Evolutionary conservation across 1,140 invertebrate genomes (phyloP).

Genomic region (Lordiphosa clarofinis): DNA sequence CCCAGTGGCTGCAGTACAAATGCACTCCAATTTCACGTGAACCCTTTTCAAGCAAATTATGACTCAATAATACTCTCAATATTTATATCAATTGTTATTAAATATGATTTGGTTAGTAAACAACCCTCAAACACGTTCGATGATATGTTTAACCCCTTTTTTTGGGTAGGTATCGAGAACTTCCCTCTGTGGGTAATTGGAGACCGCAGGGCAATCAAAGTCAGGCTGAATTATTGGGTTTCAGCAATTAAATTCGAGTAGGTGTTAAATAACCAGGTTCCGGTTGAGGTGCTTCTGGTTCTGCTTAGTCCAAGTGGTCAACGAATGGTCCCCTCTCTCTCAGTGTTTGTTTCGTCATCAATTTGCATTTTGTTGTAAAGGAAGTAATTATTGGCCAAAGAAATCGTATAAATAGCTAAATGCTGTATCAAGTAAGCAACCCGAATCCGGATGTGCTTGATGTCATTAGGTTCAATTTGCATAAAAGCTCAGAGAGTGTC

Average conservation of each 20-base stretch:
- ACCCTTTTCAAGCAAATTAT: slow-evolving; percentile 38
- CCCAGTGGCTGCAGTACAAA: too few relatives aligned
- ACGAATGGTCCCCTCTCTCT: neutral
- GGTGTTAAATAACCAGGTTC: slow-evolving; percentile 53
- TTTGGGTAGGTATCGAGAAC: neutral
- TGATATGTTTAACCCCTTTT: slow-evolving; percentile 33
- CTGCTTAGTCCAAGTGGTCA: slow-evolving; percentile 22
- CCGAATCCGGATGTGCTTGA: slow-evolving; percentile 40
- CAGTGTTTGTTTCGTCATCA: slow-evolving; percentile 1
- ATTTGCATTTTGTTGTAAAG: slow-evolving; percentile 35
- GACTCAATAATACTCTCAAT: slow-evolving; percentile 72
- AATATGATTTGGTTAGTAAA: slow-evolving; percentile 47
- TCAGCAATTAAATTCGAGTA: slow-evolving; percentile 40
- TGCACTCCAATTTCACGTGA: slow-evolving; percentile 13
- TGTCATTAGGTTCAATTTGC: slow-evolving; percentile 38
- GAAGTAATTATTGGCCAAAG: slow-evolving; percentile 49
- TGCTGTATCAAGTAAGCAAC: slow-evolving; percentile 1
- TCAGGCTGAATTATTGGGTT: slow-evolving; percentile 56
- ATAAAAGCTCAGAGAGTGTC: slow-evolving; percentile 11
- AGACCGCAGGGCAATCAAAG: slow-evolving; percentile 64
- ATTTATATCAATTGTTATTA: slow-evolving; percentile 74
- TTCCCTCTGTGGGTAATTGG: slow-evolving; percentile 35
- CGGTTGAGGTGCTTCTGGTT: slow-evolving; percentile 25
- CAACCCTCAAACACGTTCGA: slow-evolving; percentile 32
- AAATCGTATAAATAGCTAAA: slow-evolving; percentile 58